Conservation (phyloP, 1,140 invertebrate genomes). For the Sycophaga agraensis region DNA sequence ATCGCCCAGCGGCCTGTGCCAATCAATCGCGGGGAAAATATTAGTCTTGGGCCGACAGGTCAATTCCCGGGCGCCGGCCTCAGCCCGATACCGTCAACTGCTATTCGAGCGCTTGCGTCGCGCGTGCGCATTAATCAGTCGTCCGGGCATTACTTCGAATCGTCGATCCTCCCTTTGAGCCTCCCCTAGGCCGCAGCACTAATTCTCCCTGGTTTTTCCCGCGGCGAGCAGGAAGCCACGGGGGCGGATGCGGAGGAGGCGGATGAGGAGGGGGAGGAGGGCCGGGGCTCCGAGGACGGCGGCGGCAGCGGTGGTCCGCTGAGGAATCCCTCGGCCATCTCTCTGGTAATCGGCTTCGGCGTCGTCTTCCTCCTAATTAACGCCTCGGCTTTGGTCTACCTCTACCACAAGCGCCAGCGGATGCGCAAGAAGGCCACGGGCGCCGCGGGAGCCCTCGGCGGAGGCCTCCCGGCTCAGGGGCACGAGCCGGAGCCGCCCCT, state of each 20-base stretch:
- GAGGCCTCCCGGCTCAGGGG: neutral
- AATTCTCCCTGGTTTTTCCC: no score
- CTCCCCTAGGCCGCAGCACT: no score
- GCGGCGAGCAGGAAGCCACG: slow-evolving; percentile 1
- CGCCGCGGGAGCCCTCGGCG: no score
- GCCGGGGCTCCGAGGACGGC: slow-evolving; percentile 10
- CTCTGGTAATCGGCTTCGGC: slow-evolving; percentile 75
- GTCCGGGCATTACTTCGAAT: no score
- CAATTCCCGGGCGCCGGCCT: no score
- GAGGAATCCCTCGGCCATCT: slow-evolving; percentile 60
- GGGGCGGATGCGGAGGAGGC: slow-evolving; percentile 6
- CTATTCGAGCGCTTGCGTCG: no score
- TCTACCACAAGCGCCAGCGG: slow-evolving; percentile 76
- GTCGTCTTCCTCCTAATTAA: slow-evolving; percentile 82
- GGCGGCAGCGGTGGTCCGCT: slow-evolving; percentile 20
- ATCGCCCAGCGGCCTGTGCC: no score
- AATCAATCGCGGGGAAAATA: no score
- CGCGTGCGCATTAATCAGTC: neutral
- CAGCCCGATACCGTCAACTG: no score
- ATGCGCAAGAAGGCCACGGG: slow-evolving; percentile 51
- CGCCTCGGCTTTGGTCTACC: slow-evolving; percentile 70
- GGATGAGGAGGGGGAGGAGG: neutral
- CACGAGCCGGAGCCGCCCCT: neutral
- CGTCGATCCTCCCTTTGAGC: no score
- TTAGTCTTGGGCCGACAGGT: no score